Evolutionary conservation across 2,113 vertebrate genomes (phyloP), one percentile per base, ranked within the genome.

Genomic region (Gadus chalcogrammus): DNA sequence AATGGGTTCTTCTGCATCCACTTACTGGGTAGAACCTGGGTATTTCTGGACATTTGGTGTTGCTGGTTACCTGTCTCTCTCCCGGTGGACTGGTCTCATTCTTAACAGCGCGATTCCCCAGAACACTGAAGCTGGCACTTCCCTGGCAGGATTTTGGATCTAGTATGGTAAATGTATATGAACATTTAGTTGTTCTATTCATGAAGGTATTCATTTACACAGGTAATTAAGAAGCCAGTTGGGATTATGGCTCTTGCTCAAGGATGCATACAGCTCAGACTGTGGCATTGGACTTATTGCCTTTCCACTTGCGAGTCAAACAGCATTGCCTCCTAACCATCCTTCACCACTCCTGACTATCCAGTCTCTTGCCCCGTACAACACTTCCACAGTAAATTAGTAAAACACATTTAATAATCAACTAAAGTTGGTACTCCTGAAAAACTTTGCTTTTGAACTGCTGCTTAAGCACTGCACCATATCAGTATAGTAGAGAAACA

Each of bases 61-160:
- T 15, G 4, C 53, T 18, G 11, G 71, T 73, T 88, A 98, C 97
- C 94, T 96, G 96, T 86, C 91, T 94, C 65, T 99, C 95, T 56
- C 88, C 90, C 0, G 94, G 90, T 9, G 92, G 93, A 24, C 87
- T 93, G 62, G 90, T 85, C 76, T 99, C 97, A 69, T 95, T 96
- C 87, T 95, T 96, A 63, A 90, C 79, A 2, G 94, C 75, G 56
- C 96, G 93, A 83, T 92, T 98, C 59, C 94, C 93, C 60, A 98
- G 90, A 61, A 98, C 91, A 61, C 94, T 90, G 87, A 99, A 96
- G 90, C 94, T 98, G 72, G 93, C 93, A 91, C 96, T 97, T 75
- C 96, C 97, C 74, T 95, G 94, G 76, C 93, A 93, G 15, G 94
- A 88, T 84, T 99, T 99, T 78, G 94, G 90, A 88, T 91, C 94